Evolutionary conservation across 1,140 invertebrate species (phyloP).

Genomic region (Ctenoplectra terminalis): DNA sequence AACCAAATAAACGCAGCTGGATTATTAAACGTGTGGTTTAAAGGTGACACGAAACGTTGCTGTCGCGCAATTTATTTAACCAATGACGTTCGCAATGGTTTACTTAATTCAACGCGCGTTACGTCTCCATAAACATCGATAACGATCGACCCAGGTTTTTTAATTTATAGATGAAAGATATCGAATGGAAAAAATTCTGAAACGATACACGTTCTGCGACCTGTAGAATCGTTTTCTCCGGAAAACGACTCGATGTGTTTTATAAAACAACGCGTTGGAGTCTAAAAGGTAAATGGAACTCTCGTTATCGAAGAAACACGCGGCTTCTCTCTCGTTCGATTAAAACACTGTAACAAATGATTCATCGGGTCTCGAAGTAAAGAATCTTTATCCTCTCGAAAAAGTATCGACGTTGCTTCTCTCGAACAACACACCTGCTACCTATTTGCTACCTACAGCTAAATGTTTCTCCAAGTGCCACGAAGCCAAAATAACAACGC

Average conservation of each 20-base stretch:
- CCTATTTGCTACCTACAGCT: no score
- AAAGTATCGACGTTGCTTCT: not conserved
- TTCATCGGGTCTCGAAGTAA: not conserved
- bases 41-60: no score
- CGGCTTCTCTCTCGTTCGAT: not conserved
- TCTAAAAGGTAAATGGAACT: not conserved
- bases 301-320: not conserved
- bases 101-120: not conserved
- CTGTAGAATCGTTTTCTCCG: not conserved
- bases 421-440: not conserved
- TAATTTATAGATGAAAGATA: not conserved
- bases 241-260: not conserved
- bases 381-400: not conserved
- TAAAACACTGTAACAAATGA: not conserved
- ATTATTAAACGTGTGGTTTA: not conserved
- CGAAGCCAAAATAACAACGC: not conserved
- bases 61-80: not conserved
- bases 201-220: not conserved
- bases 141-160: not conserved
- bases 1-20: not conserved
- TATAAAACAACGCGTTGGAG: not conserved
- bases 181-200: not conserved
- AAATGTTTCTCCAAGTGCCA: not conserved
- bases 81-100: not conserved
- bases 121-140: not conserved